Conservation (phyloP, 2,888 invertebrate species). For the Tetragnatha montana region DNA sequence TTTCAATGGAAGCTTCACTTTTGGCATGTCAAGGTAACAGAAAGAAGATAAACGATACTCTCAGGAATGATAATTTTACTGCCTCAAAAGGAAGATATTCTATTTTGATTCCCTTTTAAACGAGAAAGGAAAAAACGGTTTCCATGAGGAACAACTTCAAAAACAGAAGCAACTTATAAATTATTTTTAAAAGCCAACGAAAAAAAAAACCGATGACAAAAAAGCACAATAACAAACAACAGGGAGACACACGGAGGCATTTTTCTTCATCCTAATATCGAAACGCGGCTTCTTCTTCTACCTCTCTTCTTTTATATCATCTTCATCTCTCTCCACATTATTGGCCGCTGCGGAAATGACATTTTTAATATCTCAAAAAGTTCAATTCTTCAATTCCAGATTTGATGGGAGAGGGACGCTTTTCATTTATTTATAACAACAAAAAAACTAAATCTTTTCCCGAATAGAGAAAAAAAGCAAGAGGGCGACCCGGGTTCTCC, state of each 20-base stretch:
- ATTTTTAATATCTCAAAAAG: constrained; percentile 65
- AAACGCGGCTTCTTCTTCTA: not conserved
- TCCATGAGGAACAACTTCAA: not conserved
- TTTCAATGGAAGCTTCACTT: no score
- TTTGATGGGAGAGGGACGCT: constrained; percentile 51
- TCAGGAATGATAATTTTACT: no score
- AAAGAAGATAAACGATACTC: no score
- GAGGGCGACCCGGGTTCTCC: constrained; percentile 38
- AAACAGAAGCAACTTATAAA: not conserved
- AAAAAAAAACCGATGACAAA: not conserved
- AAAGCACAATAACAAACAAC: not conserved
- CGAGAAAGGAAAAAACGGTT: not conserved
- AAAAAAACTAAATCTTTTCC: not conserved
- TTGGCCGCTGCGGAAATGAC: constrained; percentile 42
- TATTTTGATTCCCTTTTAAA: no score
- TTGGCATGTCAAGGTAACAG: no score
- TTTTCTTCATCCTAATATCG: constrained; percentile 24
- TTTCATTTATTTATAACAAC: not conserved
- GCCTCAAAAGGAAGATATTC: no score
- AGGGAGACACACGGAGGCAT: not conserved
- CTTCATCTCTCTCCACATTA: constrained; percentile 44
- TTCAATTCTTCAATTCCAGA: constrained; percentile 67
- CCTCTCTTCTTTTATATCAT: not conserved
- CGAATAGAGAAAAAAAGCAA: constrained; percentile 29
- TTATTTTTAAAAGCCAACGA: not conserved